Conservation (phyloP, 2,113 vertebrate genomes). For the Osmerus mordax region DNA sequence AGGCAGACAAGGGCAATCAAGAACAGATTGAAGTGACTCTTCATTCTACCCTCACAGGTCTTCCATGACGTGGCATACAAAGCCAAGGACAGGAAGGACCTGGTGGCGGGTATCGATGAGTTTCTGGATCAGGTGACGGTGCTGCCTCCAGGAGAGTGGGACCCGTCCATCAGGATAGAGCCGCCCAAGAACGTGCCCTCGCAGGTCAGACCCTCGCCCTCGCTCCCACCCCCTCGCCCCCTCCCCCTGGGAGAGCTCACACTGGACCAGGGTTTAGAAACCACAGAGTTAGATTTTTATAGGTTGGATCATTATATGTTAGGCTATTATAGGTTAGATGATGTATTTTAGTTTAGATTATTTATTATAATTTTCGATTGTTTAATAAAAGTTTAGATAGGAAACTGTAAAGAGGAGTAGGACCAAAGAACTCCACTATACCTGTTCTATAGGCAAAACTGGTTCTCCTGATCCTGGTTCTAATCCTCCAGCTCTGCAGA, state of each 20-base stretch:
- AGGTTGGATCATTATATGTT: too few species aligned
- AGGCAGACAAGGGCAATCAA: background rate
- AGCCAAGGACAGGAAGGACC: conserved; percentile 95
- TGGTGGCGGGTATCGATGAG: conserved; percentile 95
- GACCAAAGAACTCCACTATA: too few species aligned
- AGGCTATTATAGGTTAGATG: too few species aligned
- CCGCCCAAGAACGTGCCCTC: conserved; percentile 98
- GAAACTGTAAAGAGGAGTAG: too few species aligned
- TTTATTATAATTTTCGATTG: too few species aligned
- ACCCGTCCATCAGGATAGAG: conserved; percentile 97
- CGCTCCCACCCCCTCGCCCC: background rate
- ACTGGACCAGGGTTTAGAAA: too few species aligned
- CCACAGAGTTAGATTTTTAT: too few species aligned
- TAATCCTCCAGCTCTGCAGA: too few species aligned
- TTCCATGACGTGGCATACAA: conserved; percentile 99
- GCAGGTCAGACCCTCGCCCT: conserved; percentile 75
- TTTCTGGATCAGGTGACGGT: conserved; percentile 99
- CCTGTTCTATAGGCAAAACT: too few species aligned
- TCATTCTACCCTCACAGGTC: conserved; percentile 67
- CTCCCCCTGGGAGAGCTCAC: background rate
- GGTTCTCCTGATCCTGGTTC: too few species aligned
- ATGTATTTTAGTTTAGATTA: too few species aligned
- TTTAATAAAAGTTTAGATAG: too few species aligned
- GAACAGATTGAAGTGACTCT: background rate
- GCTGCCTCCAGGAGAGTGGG: conserved; percentile 98